Conservation (phyloP, 2,888 invertebrate species). For the Capitulum mitella region DNA sequence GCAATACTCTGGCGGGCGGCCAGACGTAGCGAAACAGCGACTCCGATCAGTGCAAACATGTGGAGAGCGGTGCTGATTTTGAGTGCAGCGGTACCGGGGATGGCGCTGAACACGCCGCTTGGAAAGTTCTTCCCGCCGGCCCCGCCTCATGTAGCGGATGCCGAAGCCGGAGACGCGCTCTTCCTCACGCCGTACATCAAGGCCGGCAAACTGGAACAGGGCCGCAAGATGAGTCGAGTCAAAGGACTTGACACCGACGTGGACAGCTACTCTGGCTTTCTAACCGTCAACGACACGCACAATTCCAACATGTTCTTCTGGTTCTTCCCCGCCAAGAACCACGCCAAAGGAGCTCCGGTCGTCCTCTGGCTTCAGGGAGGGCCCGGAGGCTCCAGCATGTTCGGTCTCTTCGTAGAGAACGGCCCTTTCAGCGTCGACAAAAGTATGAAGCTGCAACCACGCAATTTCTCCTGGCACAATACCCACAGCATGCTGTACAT, state of each 20-base stretch:
- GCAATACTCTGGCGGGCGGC: not conserved
- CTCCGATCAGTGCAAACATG: not conserved
- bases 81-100: not conserved
- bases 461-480: constrained; percentile 71
- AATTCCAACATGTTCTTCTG: constrained; percentile 84
- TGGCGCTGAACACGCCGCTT: not conserved
- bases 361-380: constrained; percentile 81
- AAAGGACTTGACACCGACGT: not conserved
- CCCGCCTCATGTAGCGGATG: not conserved
- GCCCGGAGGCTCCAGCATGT: constrained; percentile 67
- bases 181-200: constrained; percentile 68
- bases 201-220: constrained; percentile 49
- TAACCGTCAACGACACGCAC: constrained; percentile 69
- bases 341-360: constrained; percentile 55
- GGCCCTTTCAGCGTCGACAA: constrained; percentile 61
- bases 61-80: not conserved
- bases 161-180: constrained; percentile 54
- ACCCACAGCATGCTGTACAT: constrained; percentile 49
- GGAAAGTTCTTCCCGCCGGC: not conserved
- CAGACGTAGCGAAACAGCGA: not conserved
- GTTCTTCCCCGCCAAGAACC: constrained; percentile 69
- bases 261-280: constrained; percentile 66
- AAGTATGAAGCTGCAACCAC: constrained; percentile 48
- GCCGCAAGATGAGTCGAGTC: constrained; percentile 5
- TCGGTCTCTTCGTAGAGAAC: constrained; percentile 74